phyloP scores from a whole-genome alignment of 2,888 invertebrate species.

The Amblyjoppa proteus region DNA sequence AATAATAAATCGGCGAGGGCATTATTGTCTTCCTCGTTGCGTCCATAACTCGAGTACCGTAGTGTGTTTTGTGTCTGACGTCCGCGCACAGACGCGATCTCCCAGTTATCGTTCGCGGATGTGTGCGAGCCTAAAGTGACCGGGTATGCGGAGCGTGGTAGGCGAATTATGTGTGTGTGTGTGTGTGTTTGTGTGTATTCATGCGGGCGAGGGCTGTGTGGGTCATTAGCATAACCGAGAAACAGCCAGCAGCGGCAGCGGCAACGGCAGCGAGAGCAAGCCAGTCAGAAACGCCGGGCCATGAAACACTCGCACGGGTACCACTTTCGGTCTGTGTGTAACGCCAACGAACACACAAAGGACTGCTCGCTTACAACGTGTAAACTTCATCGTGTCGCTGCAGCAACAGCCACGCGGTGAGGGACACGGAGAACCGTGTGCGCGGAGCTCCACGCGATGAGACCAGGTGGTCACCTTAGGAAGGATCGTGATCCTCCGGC shows the following conservation, averaged over 20 bases:
- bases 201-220: slow-evolving; percentile 64
- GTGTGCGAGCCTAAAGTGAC: slow-evolving; percentile 54
- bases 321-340: slow-evolving; percentile 56
- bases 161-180: slow-evolving; percentile 11
- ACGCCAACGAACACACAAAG: slow-evolving; percentile 65
- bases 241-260: slow-evolving; percentile 65
- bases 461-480: slow-evolving; percentile 69
- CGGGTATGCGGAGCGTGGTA: slow-evolving; percentile 23
- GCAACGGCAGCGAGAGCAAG: slow-evolving; percentile 62
- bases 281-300: slow-evolving; percentile 57
- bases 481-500: slow-evolving; percentile 52
- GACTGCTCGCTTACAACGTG: slow-evolving; percentile 67
- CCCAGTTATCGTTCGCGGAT: slow-evolving; percentile 47
- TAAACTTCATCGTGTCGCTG: slow-evolving; percentile 56
- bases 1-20: slow-evolving; percentile 80
- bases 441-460: slow-evolving; percentile 51
- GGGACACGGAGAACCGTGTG: slow-evolving; percentile 45
- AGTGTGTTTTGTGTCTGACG: slow-evolving; percentile 48
- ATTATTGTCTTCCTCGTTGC: slow-evolving; percentile 76
- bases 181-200: slow-evolving; percentile 11
- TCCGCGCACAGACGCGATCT: slow-evolving; percentile 47
- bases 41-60: slow-evolving; percentile 65
- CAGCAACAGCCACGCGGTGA: slow-evolving; percentile 34
- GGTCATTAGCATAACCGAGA: slow-evolving; percentile 82
- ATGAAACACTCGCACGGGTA: slow-evolving; percentile 57